phyloP scores from a whole-genome alignment of 2,113 vertebrate species.

The Gnathonemus longibarbis region DNA sequence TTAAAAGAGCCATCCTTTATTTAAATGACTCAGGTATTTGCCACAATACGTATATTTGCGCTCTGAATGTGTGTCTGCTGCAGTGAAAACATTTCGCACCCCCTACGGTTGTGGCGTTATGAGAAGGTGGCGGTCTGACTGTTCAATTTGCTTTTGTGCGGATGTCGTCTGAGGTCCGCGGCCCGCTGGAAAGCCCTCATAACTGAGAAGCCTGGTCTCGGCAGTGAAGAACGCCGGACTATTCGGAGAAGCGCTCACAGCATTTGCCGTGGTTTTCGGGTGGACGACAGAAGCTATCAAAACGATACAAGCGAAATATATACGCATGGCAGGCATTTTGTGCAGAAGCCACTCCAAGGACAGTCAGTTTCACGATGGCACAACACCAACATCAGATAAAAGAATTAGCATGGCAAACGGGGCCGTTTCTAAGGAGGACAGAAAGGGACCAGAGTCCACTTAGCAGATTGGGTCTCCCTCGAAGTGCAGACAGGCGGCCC shows the following conservation, averaged over 20 bases:
- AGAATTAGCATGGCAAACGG: slow-evolving; percentile 59
- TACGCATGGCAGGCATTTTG: slow-evolving; percentile 37
- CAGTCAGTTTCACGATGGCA: slow-evolving; percentile 48
- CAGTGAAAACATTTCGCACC: background rate
- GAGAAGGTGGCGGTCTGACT: background rate
- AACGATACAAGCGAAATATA: slow-evolving; percentile 35
- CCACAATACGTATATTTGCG: background rate
- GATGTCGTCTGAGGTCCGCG: background rate
- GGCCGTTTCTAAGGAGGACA: slow-evolving; percentile 44
- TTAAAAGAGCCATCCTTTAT: background rate
- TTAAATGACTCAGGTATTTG: background rate
- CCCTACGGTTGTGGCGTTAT: background rate
- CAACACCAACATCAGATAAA: slow-evolving; percentile 67
- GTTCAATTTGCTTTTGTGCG: background rate
- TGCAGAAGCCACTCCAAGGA: slow-evolving; percentile 45
- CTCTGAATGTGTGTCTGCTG: background rate
- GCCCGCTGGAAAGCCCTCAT: slow-evolving; percentile 35
- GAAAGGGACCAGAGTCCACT: slow-evolving; percentile 42
- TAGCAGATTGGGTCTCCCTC: slow-evolving; percentile 46
- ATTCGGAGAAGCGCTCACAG: slow-evolving; percentile 20
- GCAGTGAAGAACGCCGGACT: slow-evolving; percentile 49
- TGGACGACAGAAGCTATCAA: slow-evolving; percentile 26
- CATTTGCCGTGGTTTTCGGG: slow-evolving; percentile 35
- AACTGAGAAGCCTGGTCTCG: slow-evolving; percentile 55
- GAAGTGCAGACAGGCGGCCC: slow-evolving; percentile 34